Evolutionary conservation across 53 echinoderm and acorn worm species (phyloP), one percentile per base, ranked within the genome.

Genomic region (Holothuria leucospilota): DNA sequence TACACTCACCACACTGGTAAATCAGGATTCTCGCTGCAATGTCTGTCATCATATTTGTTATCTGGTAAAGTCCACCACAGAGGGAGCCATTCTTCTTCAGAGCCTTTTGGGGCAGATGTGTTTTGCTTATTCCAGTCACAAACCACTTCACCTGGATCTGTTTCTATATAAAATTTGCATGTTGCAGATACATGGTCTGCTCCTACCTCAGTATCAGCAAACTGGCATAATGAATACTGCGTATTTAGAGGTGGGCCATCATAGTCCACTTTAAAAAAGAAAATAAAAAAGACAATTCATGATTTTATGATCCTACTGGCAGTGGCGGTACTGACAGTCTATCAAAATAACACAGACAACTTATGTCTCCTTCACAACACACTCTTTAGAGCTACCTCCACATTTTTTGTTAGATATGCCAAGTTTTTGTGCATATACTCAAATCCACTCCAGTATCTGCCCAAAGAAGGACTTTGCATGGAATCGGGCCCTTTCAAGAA

Each of bases 141-240:
- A 21, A 51, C 0, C 15, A 52, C 27, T 0, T 51, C 26, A 8
- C 3, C 2, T 49, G 49, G 24, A n/a, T 75, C 0, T 49, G 75
- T 8, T 20, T 23, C 49, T 51, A 75, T 42, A 49, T 75, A 18
- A 75, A 75, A 75, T 53, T 21, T 52, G 51, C 75, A 75, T 20
- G 49, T 42, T 20, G 51, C 75, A 24, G 75, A 75, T 42, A 75
- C 75, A 51, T 75, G 18, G 56, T 56, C 52, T 75, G 51, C 75
- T n/a, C 75, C 75, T 0, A 75, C 51, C 26, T 18, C 18, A 52
- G 75, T 75, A 27, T 52, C 27, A 26, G 25, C 6, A 25, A 75
- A 75, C 20, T 75, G 8, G 51, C 75, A 75, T 16, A 42, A 46
- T n/a, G 49, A 13, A 20, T 8, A 75, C 21, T n/a, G 20, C 5